Evolutionary conservation across 2,888 invertebrate species (phyloP), one percentile per base, ranked within the genome.

Genomic region (Hyposoter didymator): DNA sequence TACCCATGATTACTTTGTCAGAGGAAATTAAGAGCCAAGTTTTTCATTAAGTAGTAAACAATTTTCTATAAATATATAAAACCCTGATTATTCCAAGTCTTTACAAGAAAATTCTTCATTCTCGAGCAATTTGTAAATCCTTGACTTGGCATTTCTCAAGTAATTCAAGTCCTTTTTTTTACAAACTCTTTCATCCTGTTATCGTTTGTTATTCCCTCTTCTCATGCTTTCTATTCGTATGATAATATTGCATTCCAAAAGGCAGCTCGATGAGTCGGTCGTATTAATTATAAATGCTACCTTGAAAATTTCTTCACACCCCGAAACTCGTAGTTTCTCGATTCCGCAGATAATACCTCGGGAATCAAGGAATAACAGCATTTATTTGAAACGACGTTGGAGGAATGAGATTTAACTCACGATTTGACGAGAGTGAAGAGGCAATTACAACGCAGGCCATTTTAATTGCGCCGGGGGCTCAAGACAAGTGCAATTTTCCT

Each of bases 391-490:
- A 43, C 8, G 1, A 1, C 1, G 47, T 47, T 45, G 43, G 45
- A n/a, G 43, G 55, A 39, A n/a, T n/a, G n/a, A 59, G 35, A 35
- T 39, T 10, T 75, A 32, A 52, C 64, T 80, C 47, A 72, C 72
- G 72, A 59, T 76, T 66, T 64, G 22, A 52, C 35, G 32, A 67
- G 67, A 66, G n/a, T 52, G 64, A 74, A 82, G 70, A 74, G 82
- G 69, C 84, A 84, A 81, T 78, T 81, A 75, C 73, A n/a, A 55
- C 39, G 22, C 35, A 49, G 59, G 67, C 66, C 62, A 72, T 82
- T 78, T 78, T 82, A 82, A 85, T 85, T 84, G 76, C 84, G 43
- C 62, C 64, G 28, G 67, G 67, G 62, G 49, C 81, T 81, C 78
- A 55, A 78, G 81, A 78, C 82, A 47, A 78, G 78, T 70, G 82